phyloP scores from a whole-genome alignment of 2,113 vertebrate genomes.

The Engystomops pustulosus region DNA sequence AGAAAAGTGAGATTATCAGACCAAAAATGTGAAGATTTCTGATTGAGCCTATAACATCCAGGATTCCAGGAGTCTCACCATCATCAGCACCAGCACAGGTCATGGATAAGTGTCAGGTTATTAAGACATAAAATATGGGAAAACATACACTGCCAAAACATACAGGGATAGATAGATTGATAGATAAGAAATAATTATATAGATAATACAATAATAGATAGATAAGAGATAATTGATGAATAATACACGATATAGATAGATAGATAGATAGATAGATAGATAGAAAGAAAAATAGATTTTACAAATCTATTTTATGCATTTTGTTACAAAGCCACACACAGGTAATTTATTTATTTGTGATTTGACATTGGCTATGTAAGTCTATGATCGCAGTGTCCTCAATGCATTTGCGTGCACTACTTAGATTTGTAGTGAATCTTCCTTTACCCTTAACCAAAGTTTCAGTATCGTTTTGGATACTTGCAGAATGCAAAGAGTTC shows the following conservation, averaged over 20 bases:
- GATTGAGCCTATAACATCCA: not conserved
- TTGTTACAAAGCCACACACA: no score
- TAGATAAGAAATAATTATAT: no score
- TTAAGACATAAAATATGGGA: not conserved
- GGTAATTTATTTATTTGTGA: no score
- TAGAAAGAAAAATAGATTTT: constrained; percentile 15
- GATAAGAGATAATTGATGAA: no score
- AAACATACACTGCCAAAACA: not conserved
- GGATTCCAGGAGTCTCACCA: not conserved
- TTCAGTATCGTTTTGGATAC: not conserved
- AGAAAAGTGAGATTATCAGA: constrained; percentile 34
- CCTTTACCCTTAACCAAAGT: no score
- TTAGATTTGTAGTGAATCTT: no score
- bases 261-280: constrained; percentile 4
- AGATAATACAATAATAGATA: no score
- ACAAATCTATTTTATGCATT: no score
- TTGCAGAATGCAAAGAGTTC: not conserved
- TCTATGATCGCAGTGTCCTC: no score
- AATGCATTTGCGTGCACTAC: no score
- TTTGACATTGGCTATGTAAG: no score
- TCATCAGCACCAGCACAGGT: not conserved
- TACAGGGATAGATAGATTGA: constrained; percentile 19
- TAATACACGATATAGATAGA: not conserved
- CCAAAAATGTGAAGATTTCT: constrained; percentile 36
- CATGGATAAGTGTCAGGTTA: not conserved